Evolutionary conservation across 2,888 invertebrate genomes (phyloP).

Genomic region (Agelastica alni): DNA sequence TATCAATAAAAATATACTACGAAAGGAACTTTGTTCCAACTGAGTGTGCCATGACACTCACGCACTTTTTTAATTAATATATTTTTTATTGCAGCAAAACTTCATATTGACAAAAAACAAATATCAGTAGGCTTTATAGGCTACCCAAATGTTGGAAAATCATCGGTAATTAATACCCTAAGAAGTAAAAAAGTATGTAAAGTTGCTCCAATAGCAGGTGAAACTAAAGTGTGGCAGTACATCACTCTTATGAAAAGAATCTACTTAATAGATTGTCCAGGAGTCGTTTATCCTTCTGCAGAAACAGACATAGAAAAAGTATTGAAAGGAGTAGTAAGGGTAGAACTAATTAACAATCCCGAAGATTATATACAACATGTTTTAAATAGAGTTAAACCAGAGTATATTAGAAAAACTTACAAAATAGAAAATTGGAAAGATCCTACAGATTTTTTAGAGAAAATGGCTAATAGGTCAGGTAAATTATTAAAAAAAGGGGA

Average conservation of each 20-base stretch:
- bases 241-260: constrained; percentile 97
- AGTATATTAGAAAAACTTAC: constrained; percentile 90
- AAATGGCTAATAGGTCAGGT: constrained; percentile 83
- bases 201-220: constrained; percentile 97
- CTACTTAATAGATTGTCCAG: constrained; percentile 97
- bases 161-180: constrained; percentile 96
- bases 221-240: constrained; percentile 99
- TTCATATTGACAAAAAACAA: constrained; percentile 96
- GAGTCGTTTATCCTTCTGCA: constrained; percentile 95
- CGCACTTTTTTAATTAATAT: neutral
- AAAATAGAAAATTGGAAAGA: constrained; percentile 81
- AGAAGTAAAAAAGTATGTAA: constrained; percentile 97
- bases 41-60: too few species aligned
- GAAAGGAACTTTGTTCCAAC: too few species aligned
- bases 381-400: constrained; percentile 82
- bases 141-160: constrained; percentile 98
- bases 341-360: constrained; percentile 91
- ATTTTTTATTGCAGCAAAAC: constrained; percentile 60
- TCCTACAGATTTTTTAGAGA: constrained; percentile 86
- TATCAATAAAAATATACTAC: too few species aligned
- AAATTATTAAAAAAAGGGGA: constrained; percentile 96
- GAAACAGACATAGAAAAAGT: constrained; percentile 95
- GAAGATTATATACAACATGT: constrained; percentile 93
- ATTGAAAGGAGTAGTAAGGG: constrained; percentile 95
- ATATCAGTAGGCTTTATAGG: constrained; percentile 99